Conservation (phyloP, 2,797 vertebrate species). For the Coreius guichenoti region DNA sequence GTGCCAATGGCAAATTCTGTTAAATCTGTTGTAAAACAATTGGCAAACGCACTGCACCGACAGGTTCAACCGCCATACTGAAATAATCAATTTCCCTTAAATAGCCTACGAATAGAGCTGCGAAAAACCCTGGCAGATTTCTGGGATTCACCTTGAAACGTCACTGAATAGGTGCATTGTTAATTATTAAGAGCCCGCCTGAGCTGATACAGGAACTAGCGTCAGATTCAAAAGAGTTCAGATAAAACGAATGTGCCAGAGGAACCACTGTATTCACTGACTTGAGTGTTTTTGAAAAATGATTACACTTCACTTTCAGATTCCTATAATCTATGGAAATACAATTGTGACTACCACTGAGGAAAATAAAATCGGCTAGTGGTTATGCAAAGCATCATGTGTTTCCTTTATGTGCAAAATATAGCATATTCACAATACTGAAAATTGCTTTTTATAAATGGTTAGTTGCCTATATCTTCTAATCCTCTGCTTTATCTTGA, state of each 20-base stretch:
- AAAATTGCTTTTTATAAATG: not conserved
- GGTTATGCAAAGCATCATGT: constrained; percentile 18
- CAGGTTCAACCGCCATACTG: not conserved
- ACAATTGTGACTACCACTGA: not conserved
- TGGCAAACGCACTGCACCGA: not conserved
- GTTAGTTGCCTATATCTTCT: not conserved
- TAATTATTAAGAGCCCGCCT: not conserved
- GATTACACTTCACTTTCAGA: constrained; percentile 17
- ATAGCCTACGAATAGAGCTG: no score
- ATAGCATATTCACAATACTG: not conserved
- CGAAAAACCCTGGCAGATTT: not conserved
- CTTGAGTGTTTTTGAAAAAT: not conserved
- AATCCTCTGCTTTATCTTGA: not conserved
- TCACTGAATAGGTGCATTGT: constrained; percentile 22
- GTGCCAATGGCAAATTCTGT: no score
- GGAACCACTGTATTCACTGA: not conserved
- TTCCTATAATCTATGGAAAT: not conserved
- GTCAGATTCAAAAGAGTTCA: not conserved
- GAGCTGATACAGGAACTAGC: not conserved
- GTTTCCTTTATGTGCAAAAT: not conserved
- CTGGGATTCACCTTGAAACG: constrained; percentile 33
- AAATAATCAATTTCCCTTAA: not conserved
- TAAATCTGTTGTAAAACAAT: not conserved
- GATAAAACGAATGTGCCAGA: not conserved
- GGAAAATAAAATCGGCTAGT: not conserved